Conservation (phyloP, 2,797 vertebrate genomes). For the Erithacus rubecula region DNA sequence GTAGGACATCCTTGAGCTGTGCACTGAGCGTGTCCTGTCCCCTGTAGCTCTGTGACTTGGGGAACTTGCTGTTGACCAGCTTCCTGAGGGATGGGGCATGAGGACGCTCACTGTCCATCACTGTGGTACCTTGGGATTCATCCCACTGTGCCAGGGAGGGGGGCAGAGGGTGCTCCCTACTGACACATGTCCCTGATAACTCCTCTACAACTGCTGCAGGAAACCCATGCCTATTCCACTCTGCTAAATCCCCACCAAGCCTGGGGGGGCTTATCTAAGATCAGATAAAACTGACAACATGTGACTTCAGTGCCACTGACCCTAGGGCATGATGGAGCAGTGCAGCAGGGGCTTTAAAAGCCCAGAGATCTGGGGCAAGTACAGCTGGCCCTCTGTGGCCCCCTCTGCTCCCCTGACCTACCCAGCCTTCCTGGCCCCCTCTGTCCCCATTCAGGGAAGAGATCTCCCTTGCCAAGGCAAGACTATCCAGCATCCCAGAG, state of each 20-base stretch:
- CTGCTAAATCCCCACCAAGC: background rate
- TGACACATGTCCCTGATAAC: background rate
- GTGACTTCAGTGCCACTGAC: background rate
- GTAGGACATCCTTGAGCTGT: background rate
- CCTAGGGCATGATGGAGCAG: background rate
- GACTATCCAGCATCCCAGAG: background rate
- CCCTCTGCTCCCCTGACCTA: background rate
- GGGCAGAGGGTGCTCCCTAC: background rate
- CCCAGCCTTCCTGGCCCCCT: fast-evolving
- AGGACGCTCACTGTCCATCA: background rate
- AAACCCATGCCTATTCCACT: background rate
- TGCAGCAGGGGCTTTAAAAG: background rate
- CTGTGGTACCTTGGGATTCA: background rate
- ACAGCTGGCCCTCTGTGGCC: too few species aligned
- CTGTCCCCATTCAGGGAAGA: background rate
- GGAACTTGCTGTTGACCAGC: background rate
- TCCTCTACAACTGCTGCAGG: background rate
- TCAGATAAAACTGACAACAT: background rate
- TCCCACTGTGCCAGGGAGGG: background rate
- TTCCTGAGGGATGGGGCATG: background rate
- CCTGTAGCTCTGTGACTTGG: background rate
- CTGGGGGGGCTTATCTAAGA: background rate
- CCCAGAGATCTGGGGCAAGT: background rate
- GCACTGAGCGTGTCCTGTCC: background rate
- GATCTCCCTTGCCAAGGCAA: background rate